Conservation (phyloP, 1,140 invertebrate species). For the Drosophila eugracilis region DNA sequence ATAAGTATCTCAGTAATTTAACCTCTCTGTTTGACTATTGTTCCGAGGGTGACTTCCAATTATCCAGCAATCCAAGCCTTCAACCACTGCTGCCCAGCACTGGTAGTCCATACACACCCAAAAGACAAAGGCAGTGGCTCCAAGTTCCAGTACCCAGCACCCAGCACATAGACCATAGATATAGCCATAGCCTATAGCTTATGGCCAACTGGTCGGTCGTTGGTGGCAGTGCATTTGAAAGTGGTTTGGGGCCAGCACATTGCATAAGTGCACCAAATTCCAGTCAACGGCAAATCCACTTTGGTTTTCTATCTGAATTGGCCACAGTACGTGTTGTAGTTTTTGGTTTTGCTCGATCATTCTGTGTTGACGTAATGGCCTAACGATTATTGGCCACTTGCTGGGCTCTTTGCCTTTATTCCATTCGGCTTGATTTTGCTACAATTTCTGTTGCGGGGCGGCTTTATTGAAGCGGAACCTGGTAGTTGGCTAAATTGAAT, state of each 20-base stretch:
- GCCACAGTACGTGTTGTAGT: constrained; percentile 21
- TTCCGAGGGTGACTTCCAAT: constrained; percentile 13
- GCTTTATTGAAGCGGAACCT: constrained; percentile 69
- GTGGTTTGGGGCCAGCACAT: constrained; percentile 75
- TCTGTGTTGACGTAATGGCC: constrained; percentile 72
- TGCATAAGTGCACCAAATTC: constrained; percentile 80
- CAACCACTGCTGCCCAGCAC: constrained; percentile 9
- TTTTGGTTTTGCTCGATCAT: constrained; percentile 57
- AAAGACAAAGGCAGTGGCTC: constrained; percentile 15
- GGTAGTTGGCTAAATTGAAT: constrained; percentile 39
- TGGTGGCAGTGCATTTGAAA: constrained; percentile 67
- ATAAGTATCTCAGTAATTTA: constrained; percentile 11
- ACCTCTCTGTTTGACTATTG: constrained; percentile 8
- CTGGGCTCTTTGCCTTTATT: constrained; percentile 22
- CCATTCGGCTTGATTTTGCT: constrained; percentile 20
- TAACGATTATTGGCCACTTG: constrained; percentile 56
- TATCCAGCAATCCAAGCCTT: constrained; percentile 8
- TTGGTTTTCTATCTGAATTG: constrained; percentile 71
- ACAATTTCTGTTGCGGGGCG: constrained; percentile 14
- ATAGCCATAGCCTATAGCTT: constrained; percentile 3
- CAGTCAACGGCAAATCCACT: constrained; percentile 48
- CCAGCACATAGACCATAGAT: constrained; percentile 2
- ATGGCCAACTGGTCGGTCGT: constrained; percentile 53
- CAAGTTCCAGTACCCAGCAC: constrained; percentile 28
- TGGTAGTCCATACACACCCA: constrained; percentile 12